phyloP scores from a whole-genome alignment of 2,888 invertebrate species.

The Junonia oenone region DNA sequence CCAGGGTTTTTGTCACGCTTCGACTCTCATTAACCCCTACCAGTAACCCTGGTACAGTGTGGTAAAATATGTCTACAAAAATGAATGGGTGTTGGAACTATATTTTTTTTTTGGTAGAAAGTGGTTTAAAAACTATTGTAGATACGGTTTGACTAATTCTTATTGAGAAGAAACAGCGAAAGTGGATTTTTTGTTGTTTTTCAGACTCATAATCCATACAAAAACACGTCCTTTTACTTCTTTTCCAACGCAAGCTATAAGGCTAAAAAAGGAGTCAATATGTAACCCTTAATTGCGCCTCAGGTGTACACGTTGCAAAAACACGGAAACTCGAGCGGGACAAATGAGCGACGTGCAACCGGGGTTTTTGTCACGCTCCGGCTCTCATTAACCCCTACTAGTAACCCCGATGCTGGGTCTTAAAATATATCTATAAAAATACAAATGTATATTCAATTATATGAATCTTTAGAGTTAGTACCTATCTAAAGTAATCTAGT shows the following conservation, averaged over 20 bases:
- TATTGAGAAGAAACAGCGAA: no score
- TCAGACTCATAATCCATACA: no score
- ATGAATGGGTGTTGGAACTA: no score
- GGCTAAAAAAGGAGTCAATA: background rate
- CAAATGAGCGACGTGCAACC: constrained; percentile 26
- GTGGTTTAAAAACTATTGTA: no score
- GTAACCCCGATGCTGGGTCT: background rate
- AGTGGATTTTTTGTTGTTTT: no score
- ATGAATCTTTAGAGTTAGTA: background rate
- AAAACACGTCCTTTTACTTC: no score
- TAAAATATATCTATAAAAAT: background rate
- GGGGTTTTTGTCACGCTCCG: constrained; percentile 13
- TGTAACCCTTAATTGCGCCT: constrained; percentile 12
- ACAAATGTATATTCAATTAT: background rate
- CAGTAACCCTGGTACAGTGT: background rate
- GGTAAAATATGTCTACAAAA: background rate
- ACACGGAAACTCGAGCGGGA: constrained; percentile 28
- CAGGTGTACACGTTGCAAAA: constrained; percentile 30
- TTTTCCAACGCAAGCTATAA: background rate
- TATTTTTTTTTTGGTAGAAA: no score
- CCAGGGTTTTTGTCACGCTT: constrained; percentile 12
- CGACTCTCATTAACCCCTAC: background rate
- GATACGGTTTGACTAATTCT: no score
- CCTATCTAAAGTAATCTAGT: no score
- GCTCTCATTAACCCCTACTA: background rate